Evolutionary conservation across 2,888 invertebrate species (phyloP), one percentile per base, ranked within the genome.

Genomic region (Calameuta filiformis): DNA sequence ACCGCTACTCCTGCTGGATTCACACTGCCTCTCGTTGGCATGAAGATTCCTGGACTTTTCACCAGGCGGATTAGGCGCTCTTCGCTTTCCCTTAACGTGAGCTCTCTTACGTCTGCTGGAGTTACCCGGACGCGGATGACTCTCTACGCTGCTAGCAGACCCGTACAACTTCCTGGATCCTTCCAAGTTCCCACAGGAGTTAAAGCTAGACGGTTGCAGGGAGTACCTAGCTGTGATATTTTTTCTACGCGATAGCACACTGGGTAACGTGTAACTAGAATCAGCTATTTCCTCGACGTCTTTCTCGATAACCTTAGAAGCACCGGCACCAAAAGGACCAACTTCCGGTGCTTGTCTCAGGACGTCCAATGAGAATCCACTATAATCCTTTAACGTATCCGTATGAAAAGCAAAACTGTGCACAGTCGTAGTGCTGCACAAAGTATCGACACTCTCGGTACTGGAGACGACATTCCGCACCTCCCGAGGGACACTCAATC

Each of bases 1-100:
- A 30, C 79, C 83, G 68, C 81, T 83, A 74, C 79, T 81, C 35
- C 81, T 81, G 71, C 80, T 83, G 84, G 35, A 35, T 84, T 82
- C 56, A 71, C 12, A 31, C 12, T 33, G 33, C 1, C 11, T 33
- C 33, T 56, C 75, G 33, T 69, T 69, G 56, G 35, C 30, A n/a
- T 75, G 68, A 11, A 79, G 77, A 69, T 75, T 81, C 68, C 77
- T 78, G 35, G 79, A 75, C 68, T 85, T 82, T 6, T 83, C 83
- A n/a, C 86, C 88, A 0, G 96, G 96, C 9, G 96, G 96, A 82
- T 93, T 93, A 0, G 96, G 96, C 0, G 96, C 96, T 87, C 94
- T 94, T 75, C 96, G 92, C 89, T 96, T 96, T 35, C 96, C 96
- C 83, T 95, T 95, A 0, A 96, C 96, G 92, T 96, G 95, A 35